These are phyloP conservation scores for Disparrhopalites patrizii DNA, from an alignment of 2,888 invertebrate species.

Conservation along the genomic window DNA sequence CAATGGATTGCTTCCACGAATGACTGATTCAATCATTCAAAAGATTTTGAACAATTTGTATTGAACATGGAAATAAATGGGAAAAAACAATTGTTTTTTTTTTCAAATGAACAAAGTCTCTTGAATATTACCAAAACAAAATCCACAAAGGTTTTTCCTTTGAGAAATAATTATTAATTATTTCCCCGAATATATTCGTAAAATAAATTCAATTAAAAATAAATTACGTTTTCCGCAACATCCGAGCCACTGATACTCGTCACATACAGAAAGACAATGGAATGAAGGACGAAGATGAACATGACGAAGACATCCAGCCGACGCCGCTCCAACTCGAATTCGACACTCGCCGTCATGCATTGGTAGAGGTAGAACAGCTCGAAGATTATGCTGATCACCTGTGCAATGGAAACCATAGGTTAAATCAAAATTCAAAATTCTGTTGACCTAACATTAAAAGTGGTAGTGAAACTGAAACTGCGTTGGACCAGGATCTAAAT, in stretches of 20 bases:
- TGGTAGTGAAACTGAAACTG: not conserved
- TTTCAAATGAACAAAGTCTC: no score
- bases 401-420: not conserved
- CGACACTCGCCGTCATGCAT: not conserved
- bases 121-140: no score
- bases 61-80: no score
- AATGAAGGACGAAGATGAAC: not conserved
- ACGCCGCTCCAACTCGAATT: not conserved
- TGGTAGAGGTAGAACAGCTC: conserved; percentile 14
- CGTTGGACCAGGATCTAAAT: not conserved
- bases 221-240: not conserved
- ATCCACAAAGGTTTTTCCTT: no score
- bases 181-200: not conserved
- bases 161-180: no score
- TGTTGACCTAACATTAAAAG: not conserved
- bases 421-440: not conserved
- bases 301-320: not conserved
- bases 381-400: conserved; percentile 11
- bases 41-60: no score
- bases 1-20: no score
- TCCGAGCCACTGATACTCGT: not conserved
- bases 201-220: no score
- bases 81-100: no score
- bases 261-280: not conserved
- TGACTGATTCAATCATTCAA: no score